A percentile compares a stretch with the other conserved stretches of the same genome.
These are phyloP conservation scores for Polia nebulosa DNA, from an alignment of 2,888 invertebrate species.

Conservation along the genomic window DNA sequence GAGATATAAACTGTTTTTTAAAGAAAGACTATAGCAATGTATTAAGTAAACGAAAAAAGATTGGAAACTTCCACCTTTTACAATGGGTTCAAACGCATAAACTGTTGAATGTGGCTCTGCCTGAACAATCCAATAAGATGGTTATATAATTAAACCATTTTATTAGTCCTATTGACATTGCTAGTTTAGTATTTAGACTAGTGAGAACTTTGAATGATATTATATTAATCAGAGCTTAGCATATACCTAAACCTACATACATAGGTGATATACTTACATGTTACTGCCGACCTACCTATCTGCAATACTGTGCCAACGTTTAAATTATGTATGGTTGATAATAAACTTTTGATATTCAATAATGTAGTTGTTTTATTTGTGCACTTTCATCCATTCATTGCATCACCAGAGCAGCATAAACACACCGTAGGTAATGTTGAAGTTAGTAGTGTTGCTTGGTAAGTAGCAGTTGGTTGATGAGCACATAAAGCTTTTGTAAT, in stretches of 20 bases:
- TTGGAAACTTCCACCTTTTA: slow-evolving; percentile 7
- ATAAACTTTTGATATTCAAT: slow-evolving; percentile 86
- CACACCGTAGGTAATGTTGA: slow-evolving; percentile 40
- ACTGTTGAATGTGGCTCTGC: background rate
- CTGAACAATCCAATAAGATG: background rate
- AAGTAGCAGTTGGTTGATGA: slow-evolving; percentile 17
- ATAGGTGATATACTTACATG: slow-evolving; percentile 64
- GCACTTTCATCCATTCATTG: slow-evolving; percentile 60
- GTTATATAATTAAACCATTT: slow-evolving; percentile 26
- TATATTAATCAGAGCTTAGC: slow-evolving; percentile 72
- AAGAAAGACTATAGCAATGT: slow-evolving; percentile 23
- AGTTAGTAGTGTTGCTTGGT: no score
- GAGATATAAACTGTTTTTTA: slow-evolving; percentile 15
- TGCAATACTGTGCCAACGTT: slow-evolving; percentile 87
- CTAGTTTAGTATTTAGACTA: slow-evolving; percentile 46
- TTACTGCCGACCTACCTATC: slow-evolving; percentile 75
- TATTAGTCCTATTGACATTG: slow-evolving; percentile 60
- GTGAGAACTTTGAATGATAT: slow-evolving; percentile 55
- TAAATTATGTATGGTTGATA: slow-evolving; percentile 83
- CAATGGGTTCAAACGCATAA: slow-evolving; percentile 12
- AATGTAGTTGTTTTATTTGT: slow-evolving; percentile 69
- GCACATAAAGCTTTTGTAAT: slow-evolving; percentile 2
- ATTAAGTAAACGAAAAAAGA: background rate
- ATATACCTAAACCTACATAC: slow-evolving; percentile 61
- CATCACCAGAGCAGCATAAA: background rate